Evolutionary conservation across 1,140 invertebrate genomes (phyloP).

Genomic region (Pteromalus puparum): DNA sequence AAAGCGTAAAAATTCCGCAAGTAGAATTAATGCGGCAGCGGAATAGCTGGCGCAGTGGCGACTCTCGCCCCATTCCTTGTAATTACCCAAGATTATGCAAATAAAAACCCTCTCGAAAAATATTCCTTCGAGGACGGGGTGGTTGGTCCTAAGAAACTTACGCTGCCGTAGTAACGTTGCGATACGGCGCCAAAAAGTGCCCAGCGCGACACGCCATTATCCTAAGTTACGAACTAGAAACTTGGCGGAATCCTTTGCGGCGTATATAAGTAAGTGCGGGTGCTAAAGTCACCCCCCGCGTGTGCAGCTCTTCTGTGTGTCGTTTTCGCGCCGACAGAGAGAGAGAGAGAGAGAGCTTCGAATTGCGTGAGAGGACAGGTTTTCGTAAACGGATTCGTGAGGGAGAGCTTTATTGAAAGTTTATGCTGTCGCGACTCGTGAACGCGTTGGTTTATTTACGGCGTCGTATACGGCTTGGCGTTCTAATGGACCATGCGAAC

Average conservation of each 20-base stretch:
- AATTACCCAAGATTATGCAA: conserved; percentile 43
- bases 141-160: conserved; percentile 45
- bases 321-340: conserved; percentile 10
- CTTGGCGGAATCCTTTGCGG: conserved; percentile 60
- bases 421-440: conserved; percentile 64
- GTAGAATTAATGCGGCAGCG: neutral
- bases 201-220: conserved; percentile 63
- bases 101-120: conserved; percentile 25
- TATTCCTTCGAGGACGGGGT: conserved; percentile 21
- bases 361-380: conserved; percentile 57
- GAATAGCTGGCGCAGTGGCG: neutral
- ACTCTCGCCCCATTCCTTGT: neutral
- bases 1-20: neutral
- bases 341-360: conserved; percentile 38
- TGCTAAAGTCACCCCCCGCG: conserved; percentile 57
- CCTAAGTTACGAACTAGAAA: conserved; percentile 69
- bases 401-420: conserved; percentile 69
- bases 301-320: conserved; percentile 12
- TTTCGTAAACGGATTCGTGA: conserved; percentile 69
- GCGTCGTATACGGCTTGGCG: conserved; percentile 51
- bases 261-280: conserved; percentile 62
- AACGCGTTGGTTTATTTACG: conserved; percentile 68
- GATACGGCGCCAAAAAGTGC: conserved; percentile 58
- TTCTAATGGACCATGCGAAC: conserved; percentile 57
- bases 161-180: too few relatives aligned